Conservation (phyloP, 2,113 vertebrate species). For the Phasianus colchicus region DNA sequence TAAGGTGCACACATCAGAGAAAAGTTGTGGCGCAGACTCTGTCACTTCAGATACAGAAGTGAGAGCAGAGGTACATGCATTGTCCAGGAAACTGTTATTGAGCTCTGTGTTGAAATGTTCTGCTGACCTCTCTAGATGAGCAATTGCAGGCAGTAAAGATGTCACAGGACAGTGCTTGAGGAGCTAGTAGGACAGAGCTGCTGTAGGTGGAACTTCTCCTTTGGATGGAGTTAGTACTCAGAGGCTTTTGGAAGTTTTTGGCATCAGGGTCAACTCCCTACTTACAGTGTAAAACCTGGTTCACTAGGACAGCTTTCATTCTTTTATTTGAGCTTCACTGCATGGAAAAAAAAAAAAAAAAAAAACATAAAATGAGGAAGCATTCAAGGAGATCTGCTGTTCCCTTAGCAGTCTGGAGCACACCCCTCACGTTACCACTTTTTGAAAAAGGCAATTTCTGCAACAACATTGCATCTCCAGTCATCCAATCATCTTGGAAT, state of each 20-base stretch:
- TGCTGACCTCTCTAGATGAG: neutral
- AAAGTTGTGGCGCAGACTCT: neutral
- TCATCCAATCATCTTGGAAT: neutral
- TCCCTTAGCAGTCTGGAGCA: neutral
- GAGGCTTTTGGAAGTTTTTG: neutral
- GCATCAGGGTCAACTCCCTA: neutral
- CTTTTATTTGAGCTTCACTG: neutral
- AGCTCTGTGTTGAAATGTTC: neutral
- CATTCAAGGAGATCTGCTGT: neutral
- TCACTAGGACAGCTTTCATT: neutral
- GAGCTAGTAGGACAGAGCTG: neutral
- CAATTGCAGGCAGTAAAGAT: neutral
- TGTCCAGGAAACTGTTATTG: neutral
- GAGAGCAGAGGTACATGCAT: neutral
- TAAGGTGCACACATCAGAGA: neutral
- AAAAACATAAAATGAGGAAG: neutral
- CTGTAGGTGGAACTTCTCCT: neutral
- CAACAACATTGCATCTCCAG: neutral
- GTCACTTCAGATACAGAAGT: rapidly evolving
- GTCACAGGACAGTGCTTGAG: neutral
- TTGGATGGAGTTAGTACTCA: neutral
- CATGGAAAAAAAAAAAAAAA: neutral
- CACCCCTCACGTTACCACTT: neutral
- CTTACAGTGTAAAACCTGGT: neutral
- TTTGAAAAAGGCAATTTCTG: neutral